Conservation (phyloP, 2,113 vertebrate genomes). For the Herpailurus yagouaroundi region DNA sequence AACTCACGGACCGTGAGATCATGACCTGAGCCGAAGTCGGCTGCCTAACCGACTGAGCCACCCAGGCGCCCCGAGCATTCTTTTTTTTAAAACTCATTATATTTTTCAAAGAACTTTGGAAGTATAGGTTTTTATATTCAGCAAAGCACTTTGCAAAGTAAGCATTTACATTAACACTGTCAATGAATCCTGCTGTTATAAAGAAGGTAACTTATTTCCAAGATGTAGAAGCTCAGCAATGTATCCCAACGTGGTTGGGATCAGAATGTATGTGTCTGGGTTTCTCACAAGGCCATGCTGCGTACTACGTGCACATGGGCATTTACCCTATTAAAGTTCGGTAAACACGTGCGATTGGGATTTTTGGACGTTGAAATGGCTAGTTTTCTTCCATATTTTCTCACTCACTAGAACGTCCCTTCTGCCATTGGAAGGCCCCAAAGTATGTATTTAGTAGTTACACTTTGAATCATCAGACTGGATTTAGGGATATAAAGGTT, state of each 20-base stretch:
- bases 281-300: neutral
- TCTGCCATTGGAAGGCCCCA: neutral
- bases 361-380: neutral
- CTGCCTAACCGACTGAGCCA: no score
- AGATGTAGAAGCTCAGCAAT: neutral
- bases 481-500: neutral
- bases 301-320: neutral
- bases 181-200: neutral
- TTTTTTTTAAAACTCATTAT: neutral
- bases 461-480: neutral
- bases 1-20: no score
- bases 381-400: neutral
- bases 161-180: neutral
- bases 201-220: neutral
- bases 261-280: neutral
- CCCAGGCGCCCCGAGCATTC: neutral
- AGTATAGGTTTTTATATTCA: slow-evolving; percentile 32
- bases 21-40: no score
- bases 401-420: neutral
- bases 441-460: neutral
- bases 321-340: neutral
- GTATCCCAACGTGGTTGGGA: neutral
- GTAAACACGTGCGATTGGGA: neutral
- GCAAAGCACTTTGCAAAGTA: slow-evolving; percentile 38
- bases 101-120: slow-evolving; percentile 46